Base-by-base conservation (phyloP, 1,140 invertebrate genomes). In the Liolophura sinensis region DNA sequence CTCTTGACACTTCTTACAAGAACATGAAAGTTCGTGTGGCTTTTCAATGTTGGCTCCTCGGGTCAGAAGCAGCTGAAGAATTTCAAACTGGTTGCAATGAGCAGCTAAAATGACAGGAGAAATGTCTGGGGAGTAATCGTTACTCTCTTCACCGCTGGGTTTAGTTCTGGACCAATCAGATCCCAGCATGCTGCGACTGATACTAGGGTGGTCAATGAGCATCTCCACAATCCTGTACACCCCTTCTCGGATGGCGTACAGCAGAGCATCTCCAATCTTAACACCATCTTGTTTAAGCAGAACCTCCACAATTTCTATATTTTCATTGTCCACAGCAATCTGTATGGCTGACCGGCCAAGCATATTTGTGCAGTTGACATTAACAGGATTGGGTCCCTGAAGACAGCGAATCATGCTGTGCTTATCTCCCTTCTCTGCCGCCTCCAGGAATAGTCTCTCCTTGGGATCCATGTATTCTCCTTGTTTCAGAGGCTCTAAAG, bases 11-110 rank as follows among this genome's bases (percentile, higher is more conserved):
- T 86, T 82, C 1, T 79, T 73, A 78, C 90, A 91, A n/a, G 83
- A 80, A 76, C 90, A 91, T 40, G 85, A 85, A 1, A 85, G 81
- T 78, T 82, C 78, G 67, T 91, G 90, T 0, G 90, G 90, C n/a
- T 78, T 75, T 1, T 79, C 73, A 18, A 85, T 84, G 20, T 64
- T 75, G 20, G 83, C 82, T 4, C 83, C 82, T 16, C 82, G 71
- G 11, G 78, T 68, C n/a, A 85, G 64, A 7, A 85, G 72, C 16
- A 84, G 69, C 67, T 84, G 82, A 15, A 84, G 72, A 15, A 85
- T 84, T 65, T 85, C 83, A 72, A 83, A 83, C 69, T 83, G 80
- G 63, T 85, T 82, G 65, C 81, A 82, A 55, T 83, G 81, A 14
- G 82, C 78, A 0, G 82, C 83, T 20, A 85, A 67, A 22, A 85